Evolutionary conservation across 37 sponge, comb jelly and placozoan genomes (phyloP), one percentile per base, ranked within the genome.

Genomic region (Halisarca cf. caerulea): DNA sequence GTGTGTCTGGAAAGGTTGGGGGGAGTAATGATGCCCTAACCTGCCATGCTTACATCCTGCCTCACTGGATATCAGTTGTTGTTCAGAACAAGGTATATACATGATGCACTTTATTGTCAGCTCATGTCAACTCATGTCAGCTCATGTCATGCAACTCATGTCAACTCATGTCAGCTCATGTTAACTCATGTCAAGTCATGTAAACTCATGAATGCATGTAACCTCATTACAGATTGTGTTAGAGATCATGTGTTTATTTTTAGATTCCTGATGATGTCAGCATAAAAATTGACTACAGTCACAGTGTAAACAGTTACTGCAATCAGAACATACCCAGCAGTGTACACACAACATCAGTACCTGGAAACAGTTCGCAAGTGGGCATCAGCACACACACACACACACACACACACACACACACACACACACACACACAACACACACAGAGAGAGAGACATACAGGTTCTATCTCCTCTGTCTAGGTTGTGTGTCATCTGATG

Each of bases 271-370:
- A 84, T 24, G 30, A 68, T 33, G 23, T 84, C 83, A 37, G 21
- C 30, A 82, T 87, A 3, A 85, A 91, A 69, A 35, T 91, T 40
- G 91, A 91, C 81, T 81, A 81, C 47, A 91, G 91, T 58, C 18
- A 61, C 3, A 91, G 91, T 53, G 47, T 35, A 1, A 87, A 87
- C 75, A 37, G 28, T 44, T 4, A 54, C 32, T 0, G 28, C 62
- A 91, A 62, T 41, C 69, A 85, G 44, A 88, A 91, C 28, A 87
- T 17, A 55, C 57, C 57, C 17, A 62, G 30, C 30, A 62, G 25
- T 23, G 64, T 62, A 15, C 64, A 62, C n/a, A 23, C 15, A 23
- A 62, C n/a, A 15, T 62, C 64, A 20, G 6, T 28, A 11, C 6
- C 9, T 6, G 51, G 51, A 62, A 62, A n/a, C 64, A 62, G 6